phyloP scores from a whole-genome alignment of 2,113 vertebrate genomes.

The Camelus dromedarius region DNA sequence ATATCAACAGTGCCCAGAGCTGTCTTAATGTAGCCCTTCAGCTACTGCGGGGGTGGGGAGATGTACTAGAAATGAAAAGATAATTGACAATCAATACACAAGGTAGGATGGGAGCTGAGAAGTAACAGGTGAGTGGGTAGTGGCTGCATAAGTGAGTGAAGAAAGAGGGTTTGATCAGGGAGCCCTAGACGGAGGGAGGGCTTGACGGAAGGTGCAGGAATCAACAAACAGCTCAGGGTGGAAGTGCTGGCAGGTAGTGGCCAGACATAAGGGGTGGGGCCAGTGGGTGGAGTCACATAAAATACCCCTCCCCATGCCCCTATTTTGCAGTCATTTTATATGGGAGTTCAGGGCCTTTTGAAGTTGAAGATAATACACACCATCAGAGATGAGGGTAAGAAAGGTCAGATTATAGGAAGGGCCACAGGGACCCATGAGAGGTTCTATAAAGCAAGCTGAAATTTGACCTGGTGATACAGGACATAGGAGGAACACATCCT shows the following conservation, averaged over 20 bases:
- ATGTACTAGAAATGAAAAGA: not conserved
- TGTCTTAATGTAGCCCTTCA: not conserved
- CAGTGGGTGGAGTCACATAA: not conserved
- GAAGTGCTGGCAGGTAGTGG: not conserved
- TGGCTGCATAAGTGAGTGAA: accelerated
- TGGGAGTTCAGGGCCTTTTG: not conserved
- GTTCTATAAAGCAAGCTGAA: not conserved
- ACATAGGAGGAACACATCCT: not conserved
- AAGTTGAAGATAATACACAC: not conserved
- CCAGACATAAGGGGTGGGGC: not conserved
- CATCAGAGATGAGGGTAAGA: not conserved
- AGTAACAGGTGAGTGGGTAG: not conserved
- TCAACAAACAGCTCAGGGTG: not conserved
- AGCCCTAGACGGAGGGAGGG: not conserved
- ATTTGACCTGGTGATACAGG: not conserved
- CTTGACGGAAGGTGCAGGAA: not conserved
- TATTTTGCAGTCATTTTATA: not conserved
- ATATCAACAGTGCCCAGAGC: not conserved
- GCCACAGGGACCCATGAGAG: not conserved
- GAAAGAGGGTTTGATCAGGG: not conserved
- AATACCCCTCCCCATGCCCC: not conserved
- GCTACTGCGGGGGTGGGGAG: not conserved
- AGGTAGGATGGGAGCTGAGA: not conserved
- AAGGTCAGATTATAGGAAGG: not conserved
- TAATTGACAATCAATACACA: not conserved